Evolutionary conservation across 2,888 invertebrate species (phyloP), one percentile per base, ranked within the genome.

Genomic region (Clostera curtula): DNA sequence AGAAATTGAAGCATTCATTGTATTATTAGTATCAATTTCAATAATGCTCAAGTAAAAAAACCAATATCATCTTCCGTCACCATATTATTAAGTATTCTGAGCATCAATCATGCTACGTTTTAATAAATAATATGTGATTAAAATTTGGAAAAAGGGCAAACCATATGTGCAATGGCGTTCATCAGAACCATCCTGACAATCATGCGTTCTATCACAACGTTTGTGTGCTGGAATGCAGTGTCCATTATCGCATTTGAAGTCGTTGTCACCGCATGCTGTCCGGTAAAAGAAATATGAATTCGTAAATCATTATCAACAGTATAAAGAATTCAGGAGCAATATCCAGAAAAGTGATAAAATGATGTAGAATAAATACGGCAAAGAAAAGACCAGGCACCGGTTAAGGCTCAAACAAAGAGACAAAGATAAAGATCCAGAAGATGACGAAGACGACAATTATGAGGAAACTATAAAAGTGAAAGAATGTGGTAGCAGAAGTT

Each of bases 191-290:
- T 89, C 86, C 58, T 79, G 82, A 68, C 87, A 87, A 55, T 87
- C 85, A 60, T 67, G 67, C 55, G 72, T 72, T 50, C 82, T 71
- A 66, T 90, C 86, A 66, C 87, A 87, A 44, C 77, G 64, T 58
- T 80, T 82, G 48, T 71, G 73, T 45, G 68, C 62, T 44, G 85
- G 79, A 44, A 90, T 86, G 75, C 90, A 90, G 66, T 85, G 74
- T 62, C 88, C 89, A 66, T 86, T 87, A 60, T 79, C 76, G 74
- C 91, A 91, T 59, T 82, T 85, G 86, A 88, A 90, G 75, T 82
- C 82, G 43, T 56, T 60, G 39, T 71, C 65, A 65, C 72, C 71
- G 73, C 83, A 83, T 66, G 76, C 83, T 83, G 68, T 57, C 52
- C 88, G 85, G 77, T 87, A 90, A 66, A 86, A 85, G 47, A 69